These are phyloP conservation scores for Scaptomyza parva DNA, from an alignment of 2,888 invertebrate genomes.

Conservation along the genomic window DNA sequence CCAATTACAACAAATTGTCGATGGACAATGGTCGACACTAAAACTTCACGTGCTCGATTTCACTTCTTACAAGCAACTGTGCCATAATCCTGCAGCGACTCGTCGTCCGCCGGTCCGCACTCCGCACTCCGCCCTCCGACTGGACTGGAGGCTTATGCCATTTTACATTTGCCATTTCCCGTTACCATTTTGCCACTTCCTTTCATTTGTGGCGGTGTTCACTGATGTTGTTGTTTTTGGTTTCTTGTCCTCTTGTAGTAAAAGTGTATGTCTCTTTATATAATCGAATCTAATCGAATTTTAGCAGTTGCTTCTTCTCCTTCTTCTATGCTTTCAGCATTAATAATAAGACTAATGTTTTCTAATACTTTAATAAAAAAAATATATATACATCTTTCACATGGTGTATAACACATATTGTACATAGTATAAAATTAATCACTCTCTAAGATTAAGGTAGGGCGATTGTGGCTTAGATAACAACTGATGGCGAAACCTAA, in stretches of 20 bases:
- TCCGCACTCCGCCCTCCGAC: background rate
- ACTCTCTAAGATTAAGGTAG: too few relatives aligned
- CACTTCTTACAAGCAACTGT: conserved; percentile 61
- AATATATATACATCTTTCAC: too few relatives aligned
- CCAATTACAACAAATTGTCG: conserved; percentile 62
- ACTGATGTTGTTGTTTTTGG: conserved; percentile 18
- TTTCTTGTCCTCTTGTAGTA: background rate
- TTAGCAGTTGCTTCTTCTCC: background rate
- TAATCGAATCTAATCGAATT: background rate
- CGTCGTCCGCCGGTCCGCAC: conserved; percentile 14
- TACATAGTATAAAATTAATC: too few relatives aligned
- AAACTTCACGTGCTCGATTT: conserved; percentile 71
- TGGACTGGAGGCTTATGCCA: background rate
- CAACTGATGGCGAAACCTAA: too few relatives aligned
- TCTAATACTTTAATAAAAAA: too few relatives aligned
- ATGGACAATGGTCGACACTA: conserved; percentile 67
- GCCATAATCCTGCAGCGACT: conserved; percentile 52
- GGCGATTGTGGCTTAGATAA: too few relatives aligned
- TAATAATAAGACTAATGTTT: too few relatives aligned
- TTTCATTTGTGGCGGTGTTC: conserved; percentile 17
- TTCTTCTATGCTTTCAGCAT: too few relatives aligned
- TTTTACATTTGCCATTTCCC: conserved; percentile 9
- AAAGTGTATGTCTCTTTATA: background rate
- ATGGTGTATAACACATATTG: too few relatives aligned
- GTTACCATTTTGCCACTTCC: conserved; percentile 34